Evolutionary conservation across 2,888 invertebrate genomes (phyloP), one percentile per base, ranked within the genome.

Genomic region (Patella caerulea): DNA sequence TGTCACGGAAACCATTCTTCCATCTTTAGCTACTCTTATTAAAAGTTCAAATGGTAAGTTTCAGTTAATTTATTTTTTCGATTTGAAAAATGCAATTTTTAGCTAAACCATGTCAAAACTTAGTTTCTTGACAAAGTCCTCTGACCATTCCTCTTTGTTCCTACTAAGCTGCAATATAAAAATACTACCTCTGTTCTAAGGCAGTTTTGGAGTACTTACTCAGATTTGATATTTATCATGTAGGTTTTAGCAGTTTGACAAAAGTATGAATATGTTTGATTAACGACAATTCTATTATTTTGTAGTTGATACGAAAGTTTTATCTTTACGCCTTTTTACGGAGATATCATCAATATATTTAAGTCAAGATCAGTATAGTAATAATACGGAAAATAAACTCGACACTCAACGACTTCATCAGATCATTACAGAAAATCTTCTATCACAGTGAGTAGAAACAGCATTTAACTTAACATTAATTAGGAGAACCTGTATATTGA

Each of bases 311-410:
- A 90, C 89, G 0, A 81, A 87, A 73, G 88, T 86, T 0, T 79
- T 88, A 65, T 87, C 90, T 0, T 81, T 91, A 74, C 84, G 89
- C 34, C 83, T 91, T 56, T 89, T 91, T 82, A 88, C 89, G 11
- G 91, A 91, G 82, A 88, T 91, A 45, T 86, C 90, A 0, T 84
- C 88, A 29, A 86, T 90, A 14, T 90, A 86, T 79, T 83, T 91
- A 65, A 87, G 86, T 65, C 87, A 89, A 76, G 86, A 84, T 52
- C 86, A 87, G 76, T 84, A 86, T 52, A 84, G 85, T 53, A 77
- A 77, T 29, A 80, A 81, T 0, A 80, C 80, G 17, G 86, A 84
- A 14, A 76, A 75, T 11, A 83, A 83, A 71, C 82, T 87, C 14
- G 84, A 87, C 76, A 83, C 81, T 12, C 84, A 86, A 76, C 81